A percentile compares a stretch with the other conserved stretches of the same genome.
Conservation (phyloP, 2,888 invertebrate species). For the Caenorhabditis afra region DNA sequence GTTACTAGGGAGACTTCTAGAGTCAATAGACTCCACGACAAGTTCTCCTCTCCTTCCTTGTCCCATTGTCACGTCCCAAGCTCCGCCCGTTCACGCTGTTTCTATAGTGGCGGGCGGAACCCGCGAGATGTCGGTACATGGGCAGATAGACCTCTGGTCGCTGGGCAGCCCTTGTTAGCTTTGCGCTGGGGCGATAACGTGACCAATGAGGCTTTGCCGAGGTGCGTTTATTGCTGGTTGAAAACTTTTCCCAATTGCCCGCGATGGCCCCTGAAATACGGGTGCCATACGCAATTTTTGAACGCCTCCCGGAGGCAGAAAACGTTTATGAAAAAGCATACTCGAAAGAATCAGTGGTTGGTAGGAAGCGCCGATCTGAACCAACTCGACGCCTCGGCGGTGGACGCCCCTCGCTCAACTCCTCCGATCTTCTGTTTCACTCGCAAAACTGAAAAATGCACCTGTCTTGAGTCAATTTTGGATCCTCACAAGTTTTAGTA, state of each 20-base stretch:
- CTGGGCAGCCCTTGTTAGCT: conserved; percentile 55
- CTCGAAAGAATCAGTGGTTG: neutral
- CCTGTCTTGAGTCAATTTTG: neutral
- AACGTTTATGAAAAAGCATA: neutral
- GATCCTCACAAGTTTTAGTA: conserved; percentile 29
- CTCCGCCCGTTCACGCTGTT: neutral
- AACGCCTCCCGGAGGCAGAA: conserved; percentile 64
- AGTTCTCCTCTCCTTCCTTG: too few relatives aligned
- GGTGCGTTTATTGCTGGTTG: conserved; percentile 81
- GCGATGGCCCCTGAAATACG: conserved; percentile 75
- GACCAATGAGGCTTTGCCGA: conserved; percentile 80
- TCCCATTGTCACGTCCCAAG: too few relatives aligned
- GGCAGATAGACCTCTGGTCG: neutral
- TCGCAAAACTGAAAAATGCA: conserved; percentile 18
- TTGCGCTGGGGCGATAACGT: conserved; percentile 80
- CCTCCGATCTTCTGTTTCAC: conserved; percentile 23
- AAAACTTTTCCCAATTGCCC: conserved; percentile 80
- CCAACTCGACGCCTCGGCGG: conserved; percentile 27
- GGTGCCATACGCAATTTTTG: conserved; percentile 76
- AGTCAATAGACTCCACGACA: too few relatives aligned
- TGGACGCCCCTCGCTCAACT: neutral
- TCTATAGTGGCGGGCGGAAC: too few relatives aligned
- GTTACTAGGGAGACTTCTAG: neutral
- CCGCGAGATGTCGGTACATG: neutral
- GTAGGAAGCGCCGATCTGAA: conserved; percentile 5